Conservation (phyloP, 2,113 vertebrate genomes). For the Podarcis cretensis region DNA sequence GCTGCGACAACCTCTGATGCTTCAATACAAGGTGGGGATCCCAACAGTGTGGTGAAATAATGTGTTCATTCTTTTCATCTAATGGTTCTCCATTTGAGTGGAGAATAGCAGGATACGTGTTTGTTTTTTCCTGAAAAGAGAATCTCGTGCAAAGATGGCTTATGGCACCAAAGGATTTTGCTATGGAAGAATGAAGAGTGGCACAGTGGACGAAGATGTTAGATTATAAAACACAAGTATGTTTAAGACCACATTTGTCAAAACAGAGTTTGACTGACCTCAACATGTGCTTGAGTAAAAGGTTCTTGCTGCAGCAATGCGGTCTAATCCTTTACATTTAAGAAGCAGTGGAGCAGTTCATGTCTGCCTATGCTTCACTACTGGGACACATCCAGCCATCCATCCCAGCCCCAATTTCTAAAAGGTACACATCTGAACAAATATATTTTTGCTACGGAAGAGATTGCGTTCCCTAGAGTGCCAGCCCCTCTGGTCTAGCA, state of each 20-base stretch:
- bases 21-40: neutral
- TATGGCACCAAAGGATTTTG: constrained; percentile 52
- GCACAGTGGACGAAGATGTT: constrained; percentile 19
- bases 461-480: no score
- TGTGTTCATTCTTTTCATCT: neutral
- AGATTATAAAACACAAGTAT: constrained; percentile 51
- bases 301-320: neutral
- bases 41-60: neutral
- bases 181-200: constrained; percentile 13
- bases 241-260: neutral
- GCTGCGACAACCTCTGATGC: neutral
- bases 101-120: neutral
- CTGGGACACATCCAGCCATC: neutral
- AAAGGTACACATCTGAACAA: neutral
- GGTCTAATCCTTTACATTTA: neutral
- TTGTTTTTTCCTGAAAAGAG: constrained; percentile 18
- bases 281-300: neutral
- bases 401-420: neutral
- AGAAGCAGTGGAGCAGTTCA: neutral
- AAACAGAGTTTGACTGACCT: neutral
- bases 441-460: no score
- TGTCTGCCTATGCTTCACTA: neutral
- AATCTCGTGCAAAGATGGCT: constrained; percentile 44
- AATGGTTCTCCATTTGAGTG: neutral
- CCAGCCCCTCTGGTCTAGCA: neutral